Percentiles rank a stretch among this genome's conserved stretches.
phyloP scores from a whole-genome alignment of 2,113 vertebrate genomes.

The Callocephalon fimbriatum region DNA sequence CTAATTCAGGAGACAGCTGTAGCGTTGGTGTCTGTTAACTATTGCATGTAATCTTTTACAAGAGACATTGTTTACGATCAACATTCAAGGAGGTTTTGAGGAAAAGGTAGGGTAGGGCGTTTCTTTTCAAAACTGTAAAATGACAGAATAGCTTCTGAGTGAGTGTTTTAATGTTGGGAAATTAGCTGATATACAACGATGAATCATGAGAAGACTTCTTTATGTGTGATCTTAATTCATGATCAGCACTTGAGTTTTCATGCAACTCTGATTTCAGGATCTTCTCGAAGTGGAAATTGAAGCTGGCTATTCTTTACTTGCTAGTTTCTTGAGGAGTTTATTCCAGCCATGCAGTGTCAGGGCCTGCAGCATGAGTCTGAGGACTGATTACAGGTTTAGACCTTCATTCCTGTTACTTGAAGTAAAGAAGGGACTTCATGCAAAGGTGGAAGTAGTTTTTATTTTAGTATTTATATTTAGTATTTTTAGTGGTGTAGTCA shows the following conservation, averaged over 20 bases:
- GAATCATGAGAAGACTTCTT: fast-evolving
- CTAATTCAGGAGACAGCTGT: not conserved
- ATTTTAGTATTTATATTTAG: no score
- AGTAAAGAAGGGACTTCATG: not conserved
- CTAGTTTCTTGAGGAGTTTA: not conserved
- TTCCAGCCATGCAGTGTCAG: not conserved
- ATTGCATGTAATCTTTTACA: not conserved
- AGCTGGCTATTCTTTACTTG: not conserved
- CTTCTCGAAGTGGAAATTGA: not conserved
- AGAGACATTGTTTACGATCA: not conserved
- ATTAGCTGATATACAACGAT: not conserved
- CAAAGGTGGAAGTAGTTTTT: not conserved
- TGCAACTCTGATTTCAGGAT: not conserved
- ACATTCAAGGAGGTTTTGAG: not conserved
- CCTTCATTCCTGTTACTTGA: not conserved
- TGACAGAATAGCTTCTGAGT: not conserved
- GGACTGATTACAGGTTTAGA: not conserved
- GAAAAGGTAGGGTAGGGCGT: not conserved
- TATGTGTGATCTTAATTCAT: not conserved
- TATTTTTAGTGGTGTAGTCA: not conserved
- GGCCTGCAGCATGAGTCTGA: not conserved
- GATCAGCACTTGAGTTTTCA: not conserved
- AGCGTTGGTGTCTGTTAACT: not conserved
- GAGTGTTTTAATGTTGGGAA: not conserved
- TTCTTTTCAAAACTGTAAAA: not conserved